Evolutionary conservation across 2,888 invertebrate genomes (phyloP).

Genomic region (Calliopum simillimum): DNA sequence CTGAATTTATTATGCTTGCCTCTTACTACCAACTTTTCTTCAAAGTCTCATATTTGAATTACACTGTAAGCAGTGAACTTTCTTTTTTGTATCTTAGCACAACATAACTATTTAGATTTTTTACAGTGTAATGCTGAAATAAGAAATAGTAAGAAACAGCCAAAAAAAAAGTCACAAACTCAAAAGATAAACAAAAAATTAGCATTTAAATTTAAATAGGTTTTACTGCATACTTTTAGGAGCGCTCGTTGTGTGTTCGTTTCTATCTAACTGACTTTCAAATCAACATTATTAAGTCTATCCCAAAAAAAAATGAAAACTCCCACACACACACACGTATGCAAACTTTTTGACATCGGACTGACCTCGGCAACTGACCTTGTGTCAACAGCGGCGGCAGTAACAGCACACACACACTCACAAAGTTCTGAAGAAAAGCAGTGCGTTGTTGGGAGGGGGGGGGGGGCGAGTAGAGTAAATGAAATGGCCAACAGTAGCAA

Average conservation of each 20-base stretch:
- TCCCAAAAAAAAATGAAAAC: neutral
- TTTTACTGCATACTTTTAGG: constrained; percentile 13
- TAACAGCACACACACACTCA: neutral
- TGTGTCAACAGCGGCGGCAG: neutral
- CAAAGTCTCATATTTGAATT: no score
- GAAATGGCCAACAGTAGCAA: constrained; percentile 1
- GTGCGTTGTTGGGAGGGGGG: neutral
- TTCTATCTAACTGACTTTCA: neutral
- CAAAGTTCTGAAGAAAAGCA: neutral
- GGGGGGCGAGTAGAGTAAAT: neutral
- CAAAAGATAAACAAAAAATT: constrained; percentile 7
- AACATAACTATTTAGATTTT: no score
- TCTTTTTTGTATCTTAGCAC: no score
- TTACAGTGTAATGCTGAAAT: no score
- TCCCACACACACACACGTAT: neutral
- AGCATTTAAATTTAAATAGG: constrained; percentile 24
- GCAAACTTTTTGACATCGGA: neutral
- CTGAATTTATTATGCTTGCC: no score
- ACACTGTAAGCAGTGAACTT: no score
- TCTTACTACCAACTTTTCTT: no score
- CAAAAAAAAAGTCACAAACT: neutral
- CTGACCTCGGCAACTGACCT: constrained; percentile 18
- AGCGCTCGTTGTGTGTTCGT: neutral
- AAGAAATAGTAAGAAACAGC: no score
- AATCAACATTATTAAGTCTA: constrained; percentile 3